phyloP scores from a whole-genome alignment of 2,113 vertebrate species.

The Nyctereutes procyonoides region DNA sequence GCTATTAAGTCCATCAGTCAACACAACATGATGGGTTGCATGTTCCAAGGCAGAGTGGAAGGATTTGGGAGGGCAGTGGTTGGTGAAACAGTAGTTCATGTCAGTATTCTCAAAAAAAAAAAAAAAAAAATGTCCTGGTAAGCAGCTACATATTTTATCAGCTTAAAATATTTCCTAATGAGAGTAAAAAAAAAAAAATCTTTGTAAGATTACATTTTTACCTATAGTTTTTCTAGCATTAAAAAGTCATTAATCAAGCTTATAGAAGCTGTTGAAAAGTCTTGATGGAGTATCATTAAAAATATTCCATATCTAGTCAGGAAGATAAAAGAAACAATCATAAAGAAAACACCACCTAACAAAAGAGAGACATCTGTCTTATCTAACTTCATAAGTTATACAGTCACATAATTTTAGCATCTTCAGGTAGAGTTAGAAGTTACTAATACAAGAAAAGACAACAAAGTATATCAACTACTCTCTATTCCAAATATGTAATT shows the following conservation, averaged over 20 bases:
- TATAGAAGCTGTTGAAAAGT: constrained; percentile 37
- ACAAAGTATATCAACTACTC: neutral
- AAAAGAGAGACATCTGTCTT: neutral
- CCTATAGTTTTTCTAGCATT: neutral
- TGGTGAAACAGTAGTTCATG: neutral
- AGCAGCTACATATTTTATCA: neutral
- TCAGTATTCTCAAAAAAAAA: neutral
- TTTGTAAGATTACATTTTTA: constrained; percentile 23
- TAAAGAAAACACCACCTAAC: neutral
- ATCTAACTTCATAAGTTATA: neutral
- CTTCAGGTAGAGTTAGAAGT: constrained; percentile 9
- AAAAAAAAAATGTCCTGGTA: neutral
- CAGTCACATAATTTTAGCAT: neutral
- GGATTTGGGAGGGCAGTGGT: neutral
- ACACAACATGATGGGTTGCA: neutral
- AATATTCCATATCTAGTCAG: neutral
- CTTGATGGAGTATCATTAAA: neutral
- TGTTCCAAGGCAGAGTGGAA: neutral
- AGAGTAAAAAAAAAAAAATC: neutral
- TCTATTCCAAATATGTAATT: neutral
- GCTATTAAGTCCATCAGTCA: neutral
- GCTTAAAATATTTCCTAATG: neutral
- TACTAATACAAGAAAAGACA: neutral
- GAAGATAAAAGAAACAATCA: neutral
- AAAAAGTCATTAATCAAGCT: neutral